Evolutionary conservation across 2,113 vertebrate genomes (phyloP), one percentile per base, ranked within the genome.

Genomic region (Loxodonta africana): DNA sequence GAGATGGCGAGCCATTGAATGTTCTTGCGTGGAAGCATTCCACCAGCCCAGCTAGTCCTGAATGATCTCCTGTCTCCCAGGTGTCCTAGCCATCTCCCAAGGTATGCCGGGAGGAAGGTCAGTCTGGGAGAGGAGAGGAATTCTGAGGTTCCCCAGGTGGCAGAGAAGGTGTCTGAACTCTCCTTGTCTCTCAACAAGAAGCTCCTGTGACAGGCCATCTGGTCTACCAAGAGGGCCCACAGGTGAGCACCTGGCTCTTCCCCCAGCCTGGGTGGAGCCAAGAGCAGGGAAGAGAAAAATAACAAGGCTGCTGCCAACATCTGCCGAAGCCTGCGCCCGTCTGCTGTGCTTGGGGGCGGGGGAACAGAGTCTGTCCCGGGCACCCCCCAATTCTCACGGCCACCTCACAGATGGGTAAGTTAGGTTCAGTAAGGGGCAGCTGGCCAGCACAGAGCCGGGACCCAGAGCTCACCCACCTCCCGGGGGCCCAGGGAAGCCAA

Each of bases 131-230:
- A 21, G 23, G n/a, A 44, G 37, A 33, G 63, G 62, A 37, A 26
- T 44, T 30, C 46, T 1, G 17, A 67, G 53, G 28, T 9, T 46
- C 21, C 5, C 5, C 5, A 0, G 2, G 4, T 26, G 28, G 15
- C 65, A 25, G 84, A 21, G 33, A 46, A 57, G 9, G 20, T 46
- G 0, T 41, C 77, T 6, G 18, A 76, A 0, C 17, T 78, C 12
- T 1, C 25, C 33, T 41, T 51, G 41, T 57, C 57, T 44, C 60
- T 17, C 0, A 8, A 62, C 44, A 81, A 25, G 21, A 63, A 0
- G 11, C 5, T 14, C 60, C 41, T 60, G 12, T 0, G 0, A 41
- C 7, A 28, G 26, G 23, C 69, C 71, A 73, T 33, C 74, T 83
- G 74, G 62, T 60, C 63, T 37, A 30, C 65, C 76, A 7, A 7